Evolutionary conservation across 2,113 vertebrate genomes (phyloP), one percentile per base, ranked within the genome.

Genomic region (Neomonachus schauinslandi): DNA sequence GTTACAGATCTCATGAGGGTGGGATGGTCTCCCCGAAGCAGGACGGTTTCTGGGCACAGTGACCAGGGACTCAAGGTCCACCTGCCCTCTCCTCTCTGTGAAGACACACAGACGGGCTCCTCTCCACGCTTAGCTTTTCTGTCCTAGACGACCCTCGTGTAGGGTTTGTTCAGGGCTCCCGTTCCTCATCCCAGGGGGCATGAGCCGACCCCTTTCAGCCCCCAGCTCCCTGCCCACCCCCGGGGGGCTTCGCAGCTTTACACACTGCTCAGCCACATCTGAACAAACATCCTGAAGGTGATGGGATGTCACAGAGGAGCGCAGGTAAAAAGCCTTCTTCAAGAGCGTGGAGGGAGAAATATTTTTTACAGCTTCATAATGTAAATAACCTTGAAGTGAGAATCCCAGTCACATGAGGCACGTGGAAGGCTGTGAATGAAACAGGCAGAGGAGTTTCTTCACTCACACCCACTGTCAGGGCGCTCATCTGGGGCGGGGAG

Each of bases 151-250:
- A 18, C 9, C 42, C 55, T 18, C 1, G 46, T 4, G n/a, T 4
- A 7, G 12, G 26, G 13, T 22, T 22, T 55, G n/a, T 31, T 76
- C 46, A 9, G n/a, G 10, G 10, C 2, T 42, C 49, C 18, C 2
- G 22, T 6, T 57, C 51, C n/a, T 24, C 65, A 28, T 13, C 36
- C 31, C n/a, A 33, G 3, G 2, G 13, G 28, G 1, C 3, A 0
- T 15, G 18, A 18, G 49, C 14, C 1, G 3, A 42, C 87, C 49
- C 26, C 46, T 16, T 5, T 33, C 42, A 5, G 8, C 53, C 31
- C 13, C 33, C 33, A 1, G 24, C 42, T 31, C 11, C 9, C 33
- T 69, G 67, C 51, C 39, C 3, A 7, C 31, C 22, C 46, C n/a
- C n/a, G 0, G 71, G 71, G 36, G n/a, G 13, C 31, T 67, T 67